phyloP scores from a whole-genome alignment of 2,113 vertebrate species.

The Piaya cayana region DNA sequence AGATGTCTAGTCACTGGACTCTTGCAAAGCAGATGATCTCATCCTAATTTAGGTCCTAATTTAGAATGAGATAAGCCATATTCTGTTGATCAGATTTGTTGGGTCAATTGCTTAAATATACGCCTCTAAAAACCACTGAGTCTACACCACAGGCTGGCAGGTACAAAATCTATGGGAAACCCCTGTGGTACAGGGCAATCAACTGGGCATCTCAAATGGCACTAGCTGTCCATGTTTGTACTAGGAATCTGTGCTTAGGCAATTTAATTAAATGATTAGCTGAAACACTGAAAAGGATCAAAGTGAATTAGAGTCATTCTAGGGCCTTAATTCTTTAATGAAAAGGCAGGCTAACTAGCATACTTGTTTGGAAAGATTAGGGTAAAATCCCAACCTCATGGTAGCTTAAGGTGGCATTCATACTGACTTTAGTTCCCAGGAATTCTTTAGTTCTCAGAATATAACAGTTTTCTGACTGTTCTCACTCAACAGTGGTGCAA shows the following conservation, averaged over 20 bases:
- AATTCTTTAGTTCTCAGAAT: neutral
- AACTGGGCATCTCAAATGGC: neutral
- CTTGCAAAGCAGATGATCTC: neutral
- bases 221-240: neutral
- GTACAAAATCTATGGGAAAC: neutral
- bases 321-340: neutral
- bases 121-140: neutral
- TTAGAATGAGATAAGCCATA: neutral
- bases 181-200: neutral
- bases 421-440: neutral
- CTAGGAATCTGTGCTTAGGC: neutral
- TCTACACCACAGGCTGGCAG: neutral
- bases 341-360: neutral
- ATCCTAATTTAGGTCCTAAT: neutral
- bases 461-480: accelerated
- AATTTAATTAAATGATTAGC: neutral
- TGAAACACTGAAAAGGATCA: neutral
- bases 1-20: neutral
- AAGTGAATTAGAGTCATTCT: neutral
- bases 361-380: neutral
- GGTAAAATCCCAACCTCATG: neutral
- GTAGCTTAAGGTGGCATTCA: neutral
- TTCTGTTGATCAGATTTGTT: neutral
- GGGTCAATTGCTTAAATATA: neutral
- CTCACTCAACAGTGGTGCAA: accelerated